Evolutionary conservation across 2,797 vertebrate genomes (phyloP).

Genomic region (Darevskia mixta): DNA sequence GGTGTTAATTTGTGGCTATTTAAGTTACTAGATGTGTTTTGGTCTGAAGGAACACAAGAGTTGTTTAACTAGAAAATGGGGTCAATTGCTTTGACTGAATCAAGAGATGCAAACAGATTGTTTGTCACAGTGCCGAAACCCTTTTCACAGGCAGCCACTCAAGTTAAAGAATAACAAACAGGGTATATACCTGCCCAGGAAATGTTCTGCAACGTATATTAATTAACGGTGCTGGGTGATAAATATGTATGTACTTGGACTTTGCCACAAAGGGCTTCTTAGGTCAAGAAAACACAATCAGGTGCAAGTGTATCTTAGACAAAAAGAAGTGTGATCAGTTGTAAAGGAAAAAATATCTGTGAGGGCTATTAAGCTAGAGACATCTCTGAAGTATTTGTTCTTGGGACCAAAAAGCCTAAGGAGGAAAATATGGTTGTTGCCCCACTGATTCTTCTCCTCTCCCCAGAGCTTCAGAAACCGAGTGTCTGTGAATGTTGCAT

Average conservation of each 20-base stretch:
- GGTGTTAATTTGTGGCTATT: background rate
- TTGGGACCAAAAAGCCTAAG: background rate
- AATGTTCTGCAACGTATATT: background rate
- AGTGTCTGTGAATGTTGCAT: too few species aligned
- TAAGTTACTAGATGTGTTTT: background rate
- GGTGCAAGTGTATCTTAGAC: background rate
- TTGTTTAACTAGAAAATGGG: background rate
- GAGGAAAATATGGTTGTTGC: background rate
- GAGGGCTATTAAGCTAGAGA: background rate
- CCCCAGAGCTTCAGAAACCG: background rate
- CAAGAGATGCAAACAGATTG: background rate
- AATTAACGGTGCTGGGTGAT: background rate
- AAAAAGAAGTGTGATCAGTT: background rate
- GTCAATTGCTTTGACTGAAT: background rate
- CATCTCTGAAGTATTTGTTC: background rate
- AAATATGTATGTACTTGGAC: background rate
- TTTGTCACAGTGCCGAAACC: background rate
- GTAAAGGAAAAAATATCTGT: background rate
- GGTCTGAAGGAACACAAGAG: background rate
- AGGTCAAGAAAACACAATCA: background rate
- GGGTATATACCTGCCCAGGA: background rate
- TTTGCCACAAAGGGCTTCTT: background rate
- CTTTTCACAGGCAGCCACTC: background rate
- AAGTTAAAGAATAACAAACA: background rate
- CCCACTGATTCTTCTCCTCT: background rate